Conservation (phyloP, 2,797 vertebrate species). For the Sebastes trivittatus region DNA sequence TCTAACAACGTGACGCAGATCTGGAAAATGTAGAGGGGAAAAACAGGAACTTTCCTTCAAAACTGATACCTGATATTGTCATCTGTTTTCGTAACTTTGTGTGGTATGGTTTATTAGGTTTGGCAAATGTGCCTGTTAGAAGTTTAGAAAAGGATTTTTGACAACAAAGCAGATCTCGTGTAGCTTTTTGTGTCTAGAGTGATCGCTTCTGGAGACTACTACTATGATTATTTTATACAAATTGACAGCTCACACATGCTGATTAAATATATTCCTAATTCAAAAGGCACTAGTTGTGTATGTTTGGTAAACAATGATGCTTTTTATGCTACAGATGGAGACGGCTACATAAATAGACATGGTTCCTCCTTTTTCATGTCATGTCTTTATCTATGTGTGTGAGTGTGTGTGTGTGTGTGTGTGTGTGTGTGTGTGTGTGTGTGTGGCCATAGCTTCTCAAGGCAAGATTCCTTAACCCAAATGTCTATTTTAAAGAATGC, state of each 20-base stretch:
- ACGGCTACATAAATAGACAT: background rate
- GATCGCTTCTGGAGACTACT: background rate
- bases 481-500: conserved; percentile 8
- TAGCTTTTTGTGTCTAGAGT: background rate
- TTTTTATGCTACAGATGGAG: conserved; percentile 31
- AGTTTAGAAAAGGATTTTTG: background rate
- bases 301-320: conserved; percentile 24
- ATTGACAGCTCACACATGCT: conserved; percentile 14
- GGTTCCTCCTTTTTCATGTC: background rate
- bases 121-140: background rate
- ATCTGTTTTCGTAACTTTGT: conserved; percentile 5
- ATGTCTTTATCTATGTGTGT: background rate
- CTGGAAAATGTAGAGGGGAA: background rate
- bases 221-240: conserved; percentile 23
- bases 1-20: conserved; percentile 10
- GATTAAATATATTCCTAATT: conserved; percentile 14
- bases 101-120: conserved; percentile 10
- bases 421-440: background rate
- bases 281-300: conserved; percentile 61
- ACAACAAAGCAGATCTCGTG: background rate
- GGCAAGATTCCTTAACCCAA: background rate
- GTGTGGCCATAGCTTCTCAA: background rate
- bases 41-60: background rate
- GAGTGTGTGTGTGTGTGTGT: background rate
- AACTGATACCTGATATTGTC: background rate